Evolutionary conservation across 2,888 invertebrate genomes (phyloP), one percentile per base, ranked within the genome.

Genomic region (Hypomecis atomaria): DNA sequence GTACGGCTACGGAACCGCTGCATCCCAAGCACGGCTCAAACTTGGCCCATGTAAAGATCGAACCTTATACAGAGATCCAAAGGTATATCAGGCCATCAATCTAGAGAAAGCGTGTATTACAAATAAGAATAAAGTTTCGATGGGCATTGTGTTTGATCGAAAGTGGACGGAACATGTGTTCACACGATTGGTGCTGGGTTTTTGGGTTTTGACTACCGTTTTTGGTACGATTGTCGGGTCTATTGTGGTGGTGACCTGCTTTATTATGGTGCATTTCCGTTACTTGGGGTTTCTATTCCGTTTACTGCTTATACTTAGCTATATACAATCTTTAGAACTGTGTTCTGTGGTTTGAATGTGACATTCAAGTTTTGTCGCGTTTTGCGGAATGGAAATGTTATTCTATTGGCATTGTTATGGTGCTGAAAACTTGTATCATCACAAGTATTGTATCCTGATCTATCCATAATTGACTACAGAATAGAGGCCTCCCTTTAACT

Each of bases 31-130:
- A 23, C 23, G 23, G 23, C 23, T 23, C 23, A 3, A 23, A 23
- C 1, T 23, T 23, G 23, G 23, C 23, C 23, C 1, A 23, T 23
- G 23, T 44, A 9, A 55, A 57, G 50, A 63, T 65, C 70, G 70
- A 63, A 72, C 71, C 67, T 72, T 68, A 45, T 40, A 66, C 54
- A 61, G 52, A 58, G 71, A 72, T 67, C 71, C 56, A 47, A 55
- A 60, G 59, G 65, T 62, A 69, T 62, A 59, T 60, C 56, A n/a
- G 23, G 72, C 77, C 76, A 83, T 85, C 84, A 84, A 83, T 85
- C 79, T 73, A 87, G 89, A 86, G 90, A 90, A 90, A 90, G 90
- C 85, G 73, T 73, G 77, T 79, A 79, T 80, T 78, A 79, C 81
- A 83, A 83, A 85, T 83, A 83, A 77, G 76, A 80, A 81, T 76